These are phyloP conservation scores for Pelecanoides urinatrix DNA, from an alignment of 2,113 vertebrate species.

Conservation along the genomic window DNA sequence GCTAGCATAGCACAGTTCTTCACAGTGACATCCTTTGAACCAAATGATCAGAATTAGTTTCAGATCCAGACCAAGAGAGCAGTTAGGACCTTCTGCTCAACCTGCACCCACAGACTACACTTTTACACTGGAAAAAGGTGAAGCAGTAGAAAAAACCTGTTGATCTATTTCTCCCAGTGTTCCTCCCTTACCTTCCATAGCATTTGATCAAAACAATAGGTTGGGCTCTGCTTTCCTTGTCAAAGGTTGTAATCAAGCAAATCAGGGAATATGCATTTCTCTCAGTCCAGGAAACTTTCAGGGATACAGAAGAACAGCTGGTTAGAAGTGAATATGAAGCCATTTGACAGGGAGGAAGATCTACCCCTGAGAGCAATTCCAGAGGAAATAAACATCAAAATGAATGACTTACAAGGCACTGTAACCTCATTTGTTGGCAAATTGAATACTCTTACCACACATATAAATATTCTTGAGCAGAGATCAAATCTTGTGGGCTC, in stretches of 20 bases:
- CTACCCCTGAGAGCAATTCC: slow-evolving; percentile 37
- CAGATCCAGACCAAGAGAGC: background rate
- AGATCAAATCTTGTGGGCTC: slow-evolving; percentile 16
- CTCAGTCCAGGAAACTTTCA: background rate
- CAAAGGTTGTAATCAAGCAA: background rate
- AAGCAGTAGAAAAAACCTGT: background rate
- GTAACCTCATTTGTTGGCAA: slow-evolving; percentile 54
- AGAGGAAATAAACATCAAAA: slow-evolving; percentile 62
- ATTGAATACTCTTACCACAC: slow-evolving; percentile 44
- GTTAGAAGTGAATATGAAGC: slow-evolving; percentile 13
- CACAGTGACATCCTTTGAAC: background rate
- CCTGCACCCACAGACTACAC: background rate
- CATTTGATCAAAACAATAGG: background rate
- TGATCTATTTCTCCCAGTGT: background rate
- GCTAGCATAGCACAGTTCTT: background rate
- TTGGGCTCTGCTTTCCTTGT: background rate
- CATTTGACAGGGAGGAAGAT: slow-evolving; percentile 37
- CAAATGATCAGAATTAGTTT: background rate
- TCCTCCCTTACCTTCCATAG: background rate
- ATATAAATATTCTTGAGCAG: slow-evolving; percentile 52
- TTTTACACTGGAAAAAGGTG: background rate
- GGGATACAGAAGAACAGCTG: slow-evolving; percentile 16
- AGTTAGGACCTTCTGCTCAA: background rate
- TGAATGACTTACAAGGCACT: slow-evolving; percentile 58
- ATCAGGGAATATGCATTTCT: background rate